Percentiles rank a stretch among this genome's conserved stretches.
phyloP scores from a whole-genome alignment of 2,888 invertebrate species.

The Schrankia costaestrigalis region DNA sequence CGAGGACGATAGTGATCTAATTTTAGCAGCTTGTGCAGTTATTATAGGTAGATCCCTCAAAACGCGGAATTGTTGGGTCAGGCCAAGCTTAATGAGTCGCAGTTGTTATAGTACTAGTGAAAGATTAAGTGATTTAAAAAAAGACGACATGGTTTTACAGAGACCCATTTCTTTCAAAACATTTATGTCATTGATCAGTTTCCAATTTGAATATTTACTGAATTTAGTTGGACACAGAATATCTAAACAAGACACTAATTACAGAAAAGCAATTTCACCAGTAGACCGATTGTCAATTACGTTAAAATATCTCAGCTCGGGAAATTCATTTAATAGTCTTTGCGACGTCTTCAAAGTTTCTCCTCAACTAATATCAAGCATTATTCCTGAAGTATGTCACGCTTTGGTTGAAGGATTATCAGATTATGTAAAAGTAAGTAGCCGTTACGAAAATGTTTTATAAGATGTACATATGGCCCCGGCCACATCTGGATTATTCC shows the following conservation, averaged over 20 bases:
- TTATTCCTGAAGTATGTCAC: constrained; percentile 7
- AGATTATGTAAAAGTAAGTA: constrained; percentile 6
- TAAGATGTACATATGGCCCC: neutral
- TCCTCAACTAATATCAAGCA: constrained; percentile 7
- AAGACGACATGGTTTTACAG: constrained; percentile 19
- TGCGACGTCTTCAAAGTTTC: constrained; percentile 2
- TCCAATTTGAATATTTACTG: constrained; percentile 11
- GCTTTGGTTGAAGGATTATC: constrained; percentile 7
- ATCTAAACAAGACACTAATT: constrained; percentile 21
- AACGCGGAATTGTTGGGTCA: constrained; percentile 10
- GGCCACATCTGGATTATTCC: neutral
- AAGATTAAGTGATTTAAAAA: constrained; percentile 19
- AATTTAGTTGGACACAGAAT: constrained; percentile 30
- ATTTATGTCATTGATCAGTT: constrained; percentile 20
- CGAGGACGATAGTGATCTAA: constrained; percentile 11
- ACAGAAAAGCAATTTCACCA: constrained; percentile 17
- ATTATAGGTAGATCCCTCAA: constrained; percentile 14
- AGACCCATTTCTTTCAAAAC: constrained; percentile 14
- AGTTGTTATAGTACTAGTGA: constrained; percentile 19
- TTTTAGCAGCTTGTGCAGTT: constrained; percentile 12
- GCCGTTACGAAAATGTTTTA: neutral
- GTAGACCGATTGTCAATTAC: constrained; percentile 14
- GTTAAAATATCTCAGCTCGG: constrained; percentile 1
- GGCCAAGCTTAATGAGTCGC: constrained; percentile 18
- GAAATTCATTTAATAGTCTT: constrained; percentile 4